phyloP scores from a whole-genome alignment of 2,888 invertebrate genomes.

The Spialia ferax region DNA sequence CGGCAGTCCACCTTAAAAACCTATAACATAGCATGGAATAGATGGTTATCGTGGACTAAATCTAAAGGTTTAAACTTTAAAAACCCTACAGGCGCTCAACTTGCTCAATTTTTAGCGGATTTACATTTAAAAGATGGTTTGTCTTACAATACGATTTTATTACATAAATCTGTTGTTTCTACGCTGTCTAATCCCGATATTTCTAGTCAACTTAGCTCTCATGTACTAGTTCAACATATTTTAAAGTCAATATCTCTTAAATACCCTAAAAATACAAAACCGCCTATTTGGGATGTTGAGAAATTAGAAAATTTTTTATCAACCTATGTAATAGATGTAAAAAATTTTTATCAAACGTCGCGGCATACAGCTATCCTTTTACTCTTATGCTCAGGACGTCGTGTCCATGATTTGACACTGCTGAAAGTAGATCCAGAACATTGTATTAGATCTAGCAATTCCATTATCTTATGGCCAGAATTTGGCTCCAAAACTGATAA shows the following conservation, averaged over 20 bases:
- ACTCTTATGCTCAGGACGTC: neutral
- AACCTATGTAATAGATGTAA: neutral
- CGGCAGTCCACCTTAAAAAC: neutral
- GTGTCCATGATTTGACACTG: neutral
- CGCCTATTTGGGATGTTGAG: neutral
- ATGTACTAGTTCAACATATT: neutral
- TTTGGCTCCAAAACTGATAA: neutral
- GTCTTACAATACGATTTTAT: neutral
- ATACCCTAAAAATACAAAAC: constrained; percentile 1
- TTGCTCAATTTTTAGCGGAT: neutral
- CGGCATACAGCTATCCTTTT: neutral
- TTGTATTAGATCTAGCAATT: neutral
- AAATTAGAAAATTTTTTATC: neutral
- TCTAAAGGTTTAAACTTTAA: neutral
- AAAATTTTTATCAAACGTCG: neutral
- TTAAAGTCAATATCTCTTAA: constrained; percentile 2
- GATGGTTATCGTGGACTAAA: neutral
- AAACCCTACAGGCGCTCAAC: neutral
- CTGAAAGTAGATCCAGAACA: neutral
- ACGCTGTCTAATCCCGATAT: neutral
- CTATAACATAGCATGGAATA: neutral
- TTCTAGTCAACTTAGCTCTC: neutral
- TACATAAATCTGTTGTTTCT: constrained; percentile 1
- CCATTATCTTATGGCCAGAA: neutral
- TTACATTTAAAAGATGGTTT: neutral